Percentiles rank a stretch among this genome's conserved stretches.
Evolutionary conservation across 2,888 invertebrate genomes (phyloP).

Genomic region (Isoperla grammatica): DNA sequence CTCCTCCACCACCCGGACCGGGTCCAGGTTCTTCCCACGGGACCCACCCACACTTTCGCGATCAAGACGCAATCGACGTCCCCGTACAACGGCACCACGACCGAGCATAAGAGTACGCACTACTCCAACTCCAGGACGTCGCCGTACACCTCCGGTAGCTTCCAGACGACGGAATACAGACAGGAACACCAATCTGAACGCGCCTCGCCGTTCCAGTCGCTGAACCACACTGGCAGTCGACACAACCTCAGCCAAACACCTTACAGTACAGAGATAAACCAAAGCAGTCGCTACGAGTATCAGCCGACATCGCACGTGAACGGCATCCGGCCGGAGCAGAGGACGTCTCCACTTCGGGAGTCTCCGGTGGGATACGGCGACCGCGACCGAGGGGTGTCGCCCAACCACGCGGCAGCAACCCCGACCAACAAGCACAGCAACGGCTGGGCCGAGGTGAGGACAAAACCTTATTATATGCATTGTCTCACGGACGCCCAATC

Average conservation of each 20-base stretch:
- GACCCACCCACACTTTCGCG: conserved; percentile 33
- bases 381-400: too few species aligned
- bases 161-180: conserved; percentile 3
- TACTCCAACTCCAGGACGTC: conserved; percentile 9
- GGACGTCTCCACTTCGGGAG: conserved; percentile 25
- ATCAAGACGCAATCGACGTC: conserved; percentile 3
- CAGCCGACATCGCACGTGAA: background rate
- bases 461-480: conserved; percentile 35
- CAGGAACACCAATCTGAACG: conserved; percentile 1
- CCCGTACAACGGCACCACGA: conserved; percentile 14
- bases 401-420: conserved; percentile 22
- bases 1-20: conserved; percentile 27
- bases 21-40: conserved; percentile 36
- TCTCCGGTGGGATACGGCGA: conserved; percentile 9
- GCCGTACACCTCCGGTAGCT: conserved; percentile 14
- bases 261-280: conserved; percentile 21
- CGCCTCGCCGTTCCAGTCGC: background rate
- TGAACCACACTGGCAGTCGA: background rate
- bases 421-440: conserved; percentile 35
- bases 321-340: conserved; percentile 3
- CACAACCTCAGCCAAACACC: conserved; percentile 24
- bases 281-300: background rate
- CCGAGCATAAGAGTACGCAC: conserved; percentile 9
- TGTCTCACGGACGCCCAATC: conserved; percentile 37
- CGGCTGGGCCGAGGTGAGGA: conserved; percentile 32